phyloP scores from a whole-genome alignment of 2,113 vertebrate species.

The Embiotoca jacksoni region DNA sequence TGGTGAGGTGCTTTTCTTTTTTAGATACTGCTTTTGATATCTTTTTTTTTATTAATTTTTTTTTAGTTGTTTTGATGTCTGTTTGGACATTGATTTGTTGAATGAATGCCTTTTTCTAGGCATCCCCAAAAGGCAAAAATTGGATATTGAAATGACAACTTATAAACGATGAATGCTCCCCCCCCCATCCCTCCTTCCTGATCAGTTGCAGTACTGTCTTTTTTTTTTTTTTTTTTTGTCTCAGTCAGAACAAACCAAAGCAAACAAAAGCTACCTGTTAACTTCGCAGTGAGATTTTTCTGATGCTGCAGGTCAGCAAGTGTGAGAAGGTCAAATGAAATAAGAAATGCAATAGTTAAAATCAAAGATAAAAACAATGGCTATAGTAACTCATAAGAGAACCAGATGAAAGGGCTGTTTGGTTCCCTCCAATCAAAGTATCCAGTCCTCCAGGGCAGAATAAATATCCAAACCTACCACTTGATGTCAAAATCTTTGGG shows the following conservation, averaged over 20 bases:
- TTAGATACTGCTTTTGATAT: neutral
- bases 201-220: slow-evolving; percentile 26
- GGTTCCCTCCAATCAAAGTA: neutral
- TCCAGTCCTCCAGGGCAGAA: neutral
- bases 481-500: neutral
- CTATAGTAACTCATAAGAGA: no score
- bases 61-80: neutral
- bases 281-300: slow-evolving; percentile 61
- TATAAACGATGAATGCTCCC: neutral
- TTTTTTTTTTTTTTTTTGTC: slow-evolving; percentile 3
- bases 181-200: neutral
- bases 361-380: no score
- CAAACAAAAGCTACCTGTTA: slow-evolving; percentile 64
- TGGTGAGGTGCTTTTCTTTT: slow-evolving; percentile 52
- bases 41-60: slow-evolving; percentile 10
- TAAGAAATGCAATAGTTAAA: no score
- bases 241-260: slow-evolving; percentile 60
- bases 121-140: slow-evolving; percentile 22
- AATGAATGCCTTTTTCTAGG: neutral
- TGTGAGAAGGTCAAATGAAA: slow-evolving; percentile 21
- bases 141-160: slow-evolving; percentile 2
- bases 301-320: slow-evolving; percentile 80
- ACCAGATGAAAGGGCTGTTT: neutral
- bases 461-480: neutral
- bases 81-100: neutral